A percentile compares a stretch with the other conserved stretches of the same genome.
Conservation (phyloP, 1,140 invertebrate species). For the Acromyrmex echinatior region DNA sequence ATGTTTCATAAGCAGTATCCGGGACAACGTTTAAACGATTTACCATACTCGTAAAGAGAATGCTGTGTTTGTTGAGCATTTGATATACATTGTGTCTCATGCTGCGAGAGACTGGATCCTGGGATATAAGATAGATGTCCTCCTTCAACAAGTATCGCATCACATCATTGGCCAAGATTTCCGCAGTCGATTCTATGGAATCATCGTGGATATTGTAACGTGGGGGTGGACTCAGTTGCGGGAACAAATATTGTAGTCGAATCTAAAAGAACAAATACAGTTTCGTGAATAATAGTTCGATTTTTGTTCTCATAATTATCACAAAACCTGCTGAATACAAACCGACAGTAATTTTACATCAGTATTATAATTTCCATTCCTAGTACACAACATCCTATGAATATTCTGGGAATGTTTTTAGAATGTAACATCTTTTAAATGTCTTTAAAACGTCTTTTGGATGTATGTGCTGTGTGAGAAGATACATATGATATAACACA, state of each 20-base stretch:
- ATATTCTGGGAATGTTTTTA: too few relatives aligned
- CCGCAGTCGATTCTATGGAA: conserved; percentile 83
- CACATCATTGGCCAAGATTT: conserved; percentile 83
- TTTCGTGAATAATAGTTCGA: neutral
- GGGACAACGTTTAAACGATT: conserved; percentile 87
- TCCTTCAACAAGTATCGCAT: conserved; percentile 85
- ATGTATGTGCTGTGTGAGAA: too few relatives aligned
- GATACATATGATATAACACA: too few relatives aligned
- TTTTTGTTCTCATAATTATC: neutral
- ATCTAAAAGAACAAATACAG: conserved; percentile 76
- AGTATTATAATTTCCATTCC: too few relatives aligned
- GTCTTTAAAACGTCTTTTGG: too few relatives aligned
- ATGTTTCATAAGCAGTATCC: conserved; percentile 87
- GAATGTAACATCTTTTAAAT: too few relatives aligned
- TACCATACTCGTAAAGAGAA: conserved; percentile 89
- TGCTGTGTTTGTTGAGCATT: conserved; percentile 88
- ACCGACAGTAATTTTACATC: too few relatives aligned
- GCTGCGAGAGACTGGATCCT: conserved; percentile 83
- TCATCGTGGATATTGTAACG: conserved; percentile 80
- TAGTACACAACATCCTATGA: too few relatives aligned
- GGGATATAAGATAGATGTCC: conserved; percentile 85
- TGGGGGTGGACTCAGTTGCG: conserved; percentile 78
- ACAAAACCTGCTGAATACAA: too few relatives aligned
- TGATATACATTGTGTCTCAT: conserved; percentile 86
- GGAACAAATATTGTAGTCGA: conserved; percentile 84